phyloP scores from a whole-genome alignment of 2,797 vertebrate species.

The Anguilla marmorata region DNA sequence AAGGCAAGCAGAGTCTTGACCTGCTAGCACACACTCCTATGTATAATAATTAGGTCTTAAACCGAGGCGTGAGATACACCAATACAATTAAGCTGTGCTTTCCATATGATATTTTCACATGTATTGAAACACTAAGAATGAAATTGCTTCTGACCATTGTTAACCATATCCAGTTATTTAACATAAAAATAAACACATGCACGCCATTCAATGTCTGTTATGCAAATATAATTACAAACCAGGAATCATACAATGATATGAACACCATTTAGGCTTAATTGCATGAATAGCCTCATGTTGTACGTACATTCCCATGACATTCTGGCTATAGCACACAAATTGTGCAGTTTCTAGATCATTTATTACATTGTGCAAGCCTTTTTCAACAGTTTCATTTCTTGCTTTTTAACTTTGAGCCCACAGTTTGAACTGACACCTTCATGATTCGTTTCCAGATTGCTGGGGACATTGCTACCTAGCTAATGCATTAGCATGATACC shows the following conservation, averaged over 20 bases:
- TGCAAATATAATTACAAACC: neutral
- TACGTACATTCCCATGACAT: neutral
- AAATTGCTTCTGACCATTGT: neutral
- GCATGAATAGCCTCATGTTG: neutral
- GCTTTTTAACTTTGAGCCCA: neutral
- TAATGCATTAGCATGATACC: neutral
- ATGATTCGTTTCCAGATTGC: neutral
- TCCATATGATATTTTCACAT: neutral
- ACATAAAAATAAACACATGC: neutral
- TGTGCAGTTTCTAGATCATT: neutral
- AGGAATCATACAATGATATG: neutral
- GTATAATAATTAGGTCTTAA: neutral
- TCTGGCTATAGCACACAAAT: neutral
- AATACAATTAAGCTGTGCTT: neutral
- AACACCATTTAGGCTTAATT: neutral
- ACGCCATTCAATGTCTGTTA: neutral
- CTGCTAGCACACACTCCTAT: neutral
- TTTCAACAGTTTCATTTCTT: neutral
- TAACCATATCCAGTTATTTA: neutral
- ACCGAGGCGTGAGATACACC: neutral
- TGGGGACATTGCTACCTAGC: neutral
- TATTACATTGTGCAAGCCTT: neutral
- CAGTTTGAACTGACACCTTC: neutral
- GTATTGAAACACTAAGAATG: neutral
- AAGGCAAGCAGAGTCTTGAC: neutral